Percentiles rank a stretch among this genome's conserved stretches.
phyloP scores from a whole-genome alignment of 2,113 vertebrate genomes.

The Cavia porcellus region DNA sequence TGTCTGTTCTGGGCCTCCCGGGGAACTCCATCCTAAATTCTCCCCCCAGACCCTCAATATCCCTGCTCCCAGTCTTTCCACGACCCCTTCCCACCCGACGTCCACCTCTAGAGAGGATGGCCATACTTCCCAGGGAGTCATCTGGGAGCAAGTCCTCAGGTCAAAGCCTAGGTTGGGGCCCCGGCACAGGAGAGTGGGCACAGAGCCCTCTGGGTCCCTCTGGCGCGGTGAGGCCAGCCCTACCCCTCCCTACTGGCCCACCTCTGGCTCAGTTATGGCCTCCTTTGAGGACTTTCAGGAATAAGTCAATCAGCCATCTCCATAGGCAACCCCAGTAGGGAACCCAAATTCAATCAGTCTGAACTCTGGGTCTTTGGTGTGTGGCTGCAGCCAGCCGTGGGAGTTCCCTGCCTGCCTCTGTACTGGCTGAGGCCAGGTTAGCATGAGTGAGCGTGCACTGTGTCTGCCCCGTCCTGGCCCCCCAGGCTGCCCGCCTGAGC shows the following conservation, averaged over 20 bases:
- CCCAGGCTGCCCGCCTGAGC: slow-evolving; percentile 80
- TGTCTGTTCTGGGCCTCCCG: slow-evolving; percentile 30
- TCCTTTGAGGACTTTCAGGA: background rate
- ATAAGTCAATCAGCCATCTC: background rate
- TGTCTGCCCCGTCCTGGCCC: slow-evolving; percentile 27
- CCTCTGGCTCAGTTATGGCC: background rate
- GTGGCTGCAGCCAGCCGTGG: background rate
- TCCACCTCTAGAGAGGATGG: background rate
- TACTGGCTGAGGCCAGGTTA: slow-evolving; percentile 65
- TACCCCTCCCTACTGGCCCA: background rate
- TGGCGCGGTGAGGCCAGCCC: background rate
- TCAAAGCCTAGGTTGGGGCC: background rate
- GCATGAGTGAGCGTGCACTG: slow-evolving; percentile 81
- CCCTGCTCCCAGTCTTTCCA: background rate
- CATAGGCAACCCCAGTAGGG: background rate
- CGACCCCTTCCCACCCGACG: background rate
- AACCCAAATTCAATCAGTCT: background rate
- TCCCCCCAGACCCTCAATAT: background rate
- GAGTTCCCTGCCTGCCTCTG: background rate
- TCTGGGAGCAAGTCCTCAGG: background rate
- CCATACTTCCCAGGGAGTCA: background rate
- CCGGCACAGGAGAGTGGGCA: too few species aligned
- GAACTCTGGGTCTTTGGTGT: background rate
- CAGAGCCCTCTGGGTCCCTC: background rate
- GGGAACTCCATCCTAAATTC: background rate